Conservation (phyloP, 2,113 vertebrate genomes). For the Rhabdomys dilectus region DNA sequence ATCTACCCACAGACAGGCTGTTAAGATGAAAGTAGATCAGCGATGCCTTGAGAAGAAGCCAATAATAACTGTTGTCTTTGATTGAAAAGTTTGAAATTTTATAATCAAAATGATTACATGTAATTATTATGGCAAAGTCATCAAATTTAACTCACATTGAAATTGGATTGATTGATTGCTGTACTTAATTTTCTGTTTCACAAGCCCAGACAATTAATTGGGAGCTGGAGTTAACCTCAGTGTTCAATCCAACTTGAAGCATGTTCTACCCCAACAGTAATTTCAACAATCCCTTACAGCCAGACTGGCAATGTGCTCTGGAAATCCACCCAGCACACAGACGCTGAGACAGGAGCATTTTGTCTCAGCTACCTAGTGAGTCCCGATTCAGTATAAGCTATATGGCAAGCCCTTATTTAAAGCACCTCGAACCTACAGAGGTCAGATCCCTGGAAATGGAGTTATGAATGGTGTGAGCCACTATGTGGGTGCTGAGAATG, state of each 20-base stretch:
- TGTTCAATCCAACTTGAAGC: background rate
- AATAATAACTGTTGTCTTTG: slow-evolving; percentile 33
- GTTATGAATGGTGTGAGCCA: background rate
- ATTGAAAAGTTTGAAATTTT: slow-evolving; percentile 29
- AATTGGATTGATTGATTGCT: slow-evolving; percentile 21
- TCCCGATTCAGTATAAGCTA: background rate
- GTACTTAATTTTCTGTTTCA: slow-evolving; percentile 33
- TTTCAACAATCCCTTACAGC: background rate
- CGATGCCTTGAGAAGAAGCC: background rate
- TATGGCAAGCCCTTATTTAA: background rate
- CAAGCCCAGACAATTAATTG: background rate
- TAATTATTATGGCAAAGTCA: slow-evolving; percentile 40
- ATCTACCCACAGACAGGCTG: background rate
- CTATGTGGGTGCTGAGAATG: background rate
- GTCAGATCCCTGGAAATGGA: background rate
- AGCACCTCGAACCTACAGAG: background rate
- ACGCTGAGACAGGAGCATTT: background rate
- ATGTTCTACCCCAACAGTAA: background rate
- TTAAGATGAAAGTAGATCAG: background rate
- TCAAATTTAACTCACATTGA: slow-evolving; percentile 3
- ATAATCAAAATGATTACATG: slow-evolving; percentile 11
- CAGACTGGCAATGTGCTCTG: background rate
- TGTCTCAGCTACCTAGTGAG: background rate
- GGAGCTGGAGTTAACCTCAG: background rate
- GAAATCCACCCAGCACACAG: background rate